A percentile compares a stretch with the other conserved stretches of the same genome.
phyloP scores from a whole-genome alignment of 2,888 invertebrate genomes.

The Hartigia nigra region DNA sequence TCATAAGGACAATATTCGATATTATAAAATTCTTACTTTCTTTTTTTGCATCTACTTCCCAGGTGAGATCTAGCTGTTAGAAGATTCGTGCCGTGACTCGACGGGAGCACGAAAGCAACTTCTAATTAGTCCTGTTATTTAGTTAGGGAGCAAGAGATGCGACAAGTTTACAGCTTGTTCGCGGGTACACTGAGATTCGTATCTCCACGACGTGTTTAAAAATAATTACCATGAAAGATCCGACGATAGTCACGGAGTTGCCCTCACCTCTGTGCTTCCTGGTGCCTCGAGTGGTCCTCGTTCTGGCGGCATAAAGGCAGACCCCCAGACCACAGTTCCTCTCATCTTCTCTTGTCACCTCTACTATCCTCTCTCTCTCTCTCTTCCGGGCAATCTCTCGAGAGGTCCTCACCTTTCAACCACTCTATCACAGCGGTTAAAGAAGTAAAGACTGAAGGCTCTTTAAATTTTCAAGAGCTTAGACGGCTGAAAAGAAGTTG shows the following conservation, averaged over 20 bases:
- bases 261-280: conserved; percentile 46
- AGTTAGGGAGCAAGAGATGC: conserved; percentile 41
- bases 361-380: conserved; percentile 24
- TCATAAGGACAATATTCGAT: not conserved
- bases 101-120: conserved; percentile 29
- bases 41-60: not conserved
- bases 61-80: not conserved
- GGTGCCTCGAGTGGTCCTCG: conserved; percentile 51
- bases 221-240: conserved; percentile 64
- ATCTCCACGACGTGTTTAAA: conserved; percentile 65
- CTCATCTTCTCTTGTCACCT: conserved; percentile 19
- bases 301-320: conserved; percentile 52
- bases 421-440: conserved; percentile 65
- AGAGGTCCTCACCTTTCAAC: conserved; percentile 62
- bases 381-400: conserved; percentile 48
- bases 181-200: conserved; percentile 46
- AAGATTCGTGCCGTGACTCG: conserved; percentile 36
- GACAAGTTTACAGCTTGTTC: conserved; percentile 35
- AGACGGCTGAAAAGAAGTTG: conserved; percentile 29
- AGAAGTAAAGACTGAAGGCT: conserved; percentile 64
- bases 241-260: conserved; percentile 64
- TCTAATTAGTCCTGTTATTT: conserved; percentile 61
- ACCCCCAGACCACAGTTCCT: conserved; percentile 35
- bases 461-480: conserved; percentile 41
- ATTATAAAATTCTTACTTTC: conserved; percentile 5